phyloP scores from a whole-genome alignment of 2,797 vertebrate species.

The Tragelaphus oryx region DNA sequence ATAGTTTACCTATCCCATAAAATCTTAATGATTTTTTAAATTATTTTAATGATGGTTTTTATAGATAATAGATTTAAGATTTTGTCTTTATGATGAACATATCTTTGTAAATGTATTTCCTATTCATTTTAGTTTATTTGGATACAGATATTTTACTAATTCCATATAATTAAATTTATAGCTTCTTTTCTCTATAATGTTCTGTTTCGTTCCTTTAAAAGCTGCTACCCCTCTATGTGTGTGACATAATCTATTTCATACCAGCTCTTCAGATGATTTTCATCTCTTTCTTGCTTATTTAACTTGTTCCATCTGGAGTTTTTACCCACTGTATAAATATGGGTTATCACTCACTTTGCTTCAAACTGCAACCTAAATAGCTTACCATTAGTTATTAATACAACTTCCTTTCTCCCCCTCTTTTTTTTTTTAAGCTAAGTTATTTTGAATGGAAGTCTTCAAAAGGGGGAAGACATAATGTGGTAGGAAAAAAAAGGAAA shows the following conservation, averaged over 20 bases:
- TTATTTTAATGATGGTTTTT: background rate
- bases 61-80: background rate
- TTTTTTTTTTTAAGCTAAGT: background rate
- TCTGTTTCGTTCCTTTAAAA: background rate
- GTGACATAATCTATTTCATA: background rate
- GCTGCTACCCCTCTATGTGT: background rate
- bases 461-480: background rate
- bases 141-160: background rate
- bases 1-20: background rate
- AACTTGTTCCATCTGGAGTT: conserved; percentile 4
- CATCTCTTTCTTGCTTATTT: background rate
- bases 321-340: background rate
- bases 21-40: background rate
- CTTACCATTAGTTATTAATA: conserved; percentile 28
- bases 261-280: background rate
- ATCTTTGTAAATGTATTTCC: background rate
- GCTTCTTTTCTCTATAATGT: background rate
- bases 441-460: conserved; percentile 1
- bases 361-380: conserved; percentile 11
- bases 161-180: background rate
- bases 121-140: background rate
- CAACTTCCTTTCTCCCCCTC: background rate
- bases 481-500: background rate
- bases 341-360: background rate
- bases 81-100: background rate